These are phyloP conservation scores for Eudemis profundana DNA, from an alignment of 2,888 invertebrate genomes.

Conservation along the genomic window DNA sequence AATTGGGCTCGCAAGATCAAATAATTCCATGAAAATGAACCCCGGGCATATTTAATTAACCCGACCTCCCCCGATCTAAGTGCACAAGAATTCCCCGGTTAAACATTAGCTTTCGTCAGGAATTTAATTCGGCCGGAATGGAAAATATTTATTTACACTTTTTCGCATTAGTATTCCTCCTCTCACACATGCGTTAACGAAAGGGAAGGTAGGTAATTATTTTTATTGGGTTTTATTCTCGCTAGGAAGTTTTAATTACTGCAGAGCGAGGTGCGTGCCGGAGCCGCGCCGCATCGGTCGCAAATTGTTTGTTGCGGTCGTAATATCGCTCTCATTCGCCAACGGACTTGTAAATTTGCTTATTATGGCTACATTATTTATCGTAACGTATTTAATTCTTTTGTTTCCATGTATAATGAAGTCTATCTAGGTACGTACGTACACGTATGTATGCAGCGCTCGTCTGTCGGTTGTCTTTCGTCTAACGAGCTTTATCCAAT, in stretches of 20 bases:
- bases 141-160: constrained; percentile 76
- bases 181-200: constrained; percentile 66
- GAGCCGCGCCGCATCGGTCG: constrained; percentile 60
- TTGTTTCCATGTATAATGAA: constrained; percentile 43
- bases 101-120: constrained; percentile 81
- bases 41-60: constrained; percentile 82
- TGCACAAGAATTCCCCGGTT: constrained; percentile 82
- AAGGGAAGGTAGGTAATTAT: constrained; percentile 70
- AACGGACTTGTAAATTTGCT: constrained; percentile 60
- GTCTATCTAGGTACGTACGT: not conserved
- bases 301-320: constrained; percentile 73
- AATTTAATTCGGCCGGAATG: constrained; percentile 76
- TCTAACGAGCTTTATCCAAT: constrained; percentile 34
- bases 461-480: not conserved
- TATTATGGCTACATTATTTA: constrained; percentile 65
- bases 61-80: constrained; percentile 76
- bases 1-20: constrained; percentile 76
- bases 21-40: constrained; percentile 83
- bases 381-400: constrained; percentile 55
- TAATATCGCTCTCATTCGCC: constrained; percentile 67
- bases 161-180: constrained; percentile 64
- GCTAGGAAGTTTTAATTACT: constrained; percentile 77
- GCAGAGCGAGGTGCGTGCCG: constrained; percentile 61
- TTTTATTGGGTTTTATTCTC: constrained; percentile 77
- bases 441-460: not conserved